phyloP scores from a whole-genome alignment of 2,797 vertebrate genomes.

The Hipposideros larvatus region DNA sequence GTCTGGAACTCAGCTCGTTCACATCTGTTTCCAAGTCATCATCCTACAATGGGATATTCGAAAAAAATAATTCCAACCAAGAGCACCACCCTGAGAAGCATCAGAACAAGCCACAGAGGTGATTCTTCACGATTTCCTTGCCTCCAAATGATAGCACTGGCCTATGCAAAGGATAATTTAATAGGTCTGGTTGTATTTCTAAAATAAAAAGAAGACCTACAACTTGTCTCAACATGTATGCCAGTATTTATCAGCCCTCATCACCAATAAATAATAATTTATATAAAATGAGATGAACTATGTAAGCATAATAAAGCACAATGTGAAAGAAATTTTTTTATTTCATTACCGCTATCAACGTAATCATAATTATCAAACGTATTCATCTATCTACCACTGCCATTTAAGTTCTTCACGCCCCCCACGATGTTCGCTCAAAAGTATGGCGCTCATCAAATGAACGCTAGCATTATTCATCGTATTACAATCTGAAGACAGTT shows the following conservation, averaged over 20 bases:
- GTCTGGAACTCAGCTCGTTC: constrained; percentile 87
- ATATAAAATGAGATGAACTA: neutral
- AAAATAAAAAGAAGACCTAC: neutral
- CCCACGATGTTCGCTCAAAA: too few relatives aligned
- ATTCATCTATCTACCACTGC: neutral
- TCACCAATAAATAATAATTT: neutral
- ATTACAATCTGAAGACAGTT: too few relatives aligned
- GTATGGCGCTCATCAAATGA: too few relatives aligned
- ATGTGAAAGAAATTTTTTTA: neutral
- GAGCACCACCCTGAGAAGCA: neutral
- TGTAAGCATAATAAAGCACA: neutral
- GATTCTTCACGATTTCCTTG: neutral
- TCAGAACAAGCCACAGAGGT: rapidly evolving
- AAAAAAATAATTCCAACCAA: neutral
- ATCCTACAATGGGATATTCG: constrained; percentile 86
- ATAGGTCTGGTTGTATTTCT: neutral
- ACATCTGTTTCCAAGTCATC: constrained; percentile 93
- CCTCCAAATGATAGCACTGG: neutral
- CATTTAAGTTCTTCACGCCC: neutral
- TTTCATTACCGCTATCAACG: neutral
- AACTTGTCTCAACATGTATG: neutral
- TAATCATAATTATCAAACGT: rapidly evolving
- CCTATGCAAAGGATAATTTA: neutral
- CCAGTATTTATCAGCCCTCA: neutral
- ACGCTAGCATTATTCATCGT: too few relatives aligned